phyloP scores from a whole-genome alignment of 2,888 invertebrate genomes.

The Acheta domesticus region DNA sequence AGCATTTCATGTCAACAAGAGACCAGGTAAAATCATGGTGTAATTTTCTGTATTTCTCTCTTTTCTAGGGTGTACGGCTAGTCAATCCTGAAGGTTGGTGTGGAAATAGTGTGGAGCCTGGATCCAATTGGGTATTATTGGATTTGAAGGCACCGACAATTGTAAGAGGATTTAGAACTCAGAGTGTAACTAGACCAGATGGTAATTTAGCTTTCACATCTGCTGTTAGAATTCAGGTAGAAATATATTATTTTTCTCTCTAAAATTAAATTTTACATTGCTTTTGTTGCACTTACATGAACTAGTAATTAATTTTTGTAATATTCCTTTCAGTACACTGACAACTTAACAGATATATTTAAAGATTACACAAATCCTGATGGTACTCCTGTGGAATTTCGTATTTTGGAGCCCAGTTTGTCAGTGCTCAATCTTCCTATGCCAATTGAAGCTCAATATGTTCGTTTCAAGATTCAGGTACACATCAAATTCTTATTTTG shows the following conservation, averaged over 20 bases:
- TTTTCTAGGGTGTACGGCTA: constrained; percentile 58
- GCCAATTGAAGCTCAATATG: constrained; percentile 85
- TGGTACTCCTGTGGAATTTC: constrained; percentile 88
- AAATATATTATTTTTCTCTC: constrained; percentile 23
- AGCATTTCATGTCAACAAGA: too few species aligned
- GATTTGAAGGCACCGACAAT: constrained; percentile 87
- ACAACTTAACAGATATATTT: constrained; percentile 83
- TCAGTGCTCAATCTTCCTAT: constrained; percentile 86
- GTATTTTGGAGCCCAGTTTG: constrained; percentile 84
- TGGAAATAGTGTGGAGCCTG: constrained; percentile 79
- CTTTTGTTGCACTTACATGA: not conserved
- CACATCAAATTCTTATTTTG: not conserved
- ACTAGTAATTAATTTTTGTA: not conserved
- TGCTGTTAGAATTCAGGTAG: constrained; percentile 70
- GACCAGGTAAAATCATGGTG: not conserved
- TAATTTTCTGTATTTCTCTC: not conserved
- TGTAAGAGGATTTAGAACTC: constrained; percentile 84
- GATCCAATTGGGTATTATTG: constrained; percentile 82
- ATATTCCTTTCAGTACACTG: constrained; percentile 64
- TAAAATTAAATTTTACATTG: not conserved
- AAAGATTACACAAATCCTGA: constrained; percentile 90
- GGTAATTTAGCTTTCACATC: constrained; percentile 85
- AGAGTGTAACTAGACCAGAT: constrained; percentile 78
- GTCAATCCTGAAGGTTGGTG: constrained; percentile 88
- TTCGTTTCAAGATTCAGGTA: constrained; percentile 72